Percentiles rank a stretch among this genome's conserved stretches.
These are phyloP conservation scores for Parascotia fuliginaria DNA, from an alignment of 2,888 invertebrate species.

Conservation along the genomic window DNA sequence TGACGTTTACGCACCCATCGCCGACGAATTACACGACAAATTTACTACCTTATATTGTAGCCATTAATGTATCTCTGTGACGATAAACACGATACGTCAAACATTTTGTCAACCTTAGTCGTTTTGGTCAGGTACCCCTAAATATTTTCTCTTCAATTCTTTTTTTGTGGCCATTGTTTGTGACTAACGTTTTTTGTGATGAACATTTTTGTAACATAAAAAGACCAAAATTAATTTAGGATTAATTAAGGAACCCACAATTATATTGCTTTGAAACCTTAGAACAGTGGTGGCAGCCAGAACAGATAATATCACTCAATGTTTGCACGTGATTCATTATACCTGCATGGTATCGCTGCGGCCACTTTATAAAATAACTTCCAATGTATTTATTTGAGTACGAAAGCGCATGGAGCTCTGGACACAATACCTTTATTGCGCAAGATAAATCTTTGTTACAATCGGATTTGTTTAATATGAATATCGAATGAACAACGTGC, in stretches of 20 bases:
- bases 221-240: slow-evolving; percentile 2
- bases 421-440: slow-evolving; percentile 66
- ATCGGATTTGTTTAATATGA: slow-evolving; percentile 69
- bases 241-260: not conserved
- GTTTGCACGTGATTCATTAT: slow-evolving; percentile 50
- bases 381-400: slow-evolving; percentile 62
- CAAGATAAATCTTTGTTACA: slow-evolving; percentile 69
- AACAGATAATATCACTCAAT: slow-evolving; percentile 45
- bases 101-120: slow-evolving; percentile 36
- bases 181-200: not conserved
- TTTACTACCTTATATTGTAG: slow-evolving; percentile 41
- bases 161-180: not conserved
- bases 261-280: slow-evolving; percentile 25
- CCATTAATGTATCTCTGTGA: slow-evolving; percentile 26
- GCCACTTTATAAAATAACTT: slow-evolving; percentile 49
- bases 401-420: slow-evolving; percentile 49
- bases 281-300: slow-evolving; percentile 15
- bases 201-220: not conserved
- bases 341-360: slow-evolving; percentile 40
- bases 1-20: slow-evolving; percentile 55
- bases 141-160: slow-evolving; percentile 21
- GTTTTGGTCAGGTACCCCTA: slow-evolving; percentile 27
- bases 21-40: slow-evolving; percentile 20
- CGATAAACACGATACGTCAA: slow-evolving; percentile 38
- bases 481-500: slow-evolving; percentile 60